Base-by-base conservation (phyloP, 53 echinoderm and acorn worm species). In the Henricia sp. region DNA sequence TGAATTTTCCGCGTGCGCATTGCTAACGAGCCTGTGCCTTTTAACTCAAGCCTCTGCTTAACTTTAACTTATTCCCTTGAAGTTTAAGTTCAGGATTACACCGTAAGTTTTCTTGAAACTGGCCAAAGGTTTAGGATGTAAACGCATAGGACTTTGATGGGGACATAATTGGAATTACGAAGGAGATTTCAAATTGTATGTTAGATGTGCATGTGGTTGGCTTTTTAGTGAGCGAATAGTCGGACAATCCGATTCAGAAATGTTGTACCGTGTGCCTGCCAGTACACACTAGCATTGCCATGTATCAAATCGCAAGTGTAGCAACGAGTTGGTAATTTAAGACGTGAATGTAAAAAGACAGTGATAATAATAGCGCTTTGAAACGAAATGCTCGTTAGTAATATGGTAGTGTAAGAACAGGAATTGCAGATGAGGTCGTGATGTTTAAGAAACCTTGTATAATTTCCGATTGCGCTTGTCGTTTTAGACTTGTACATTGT, bases 381-480 rank as follows among this genome's bases (percentile, higher is more conserved):
- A 30, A 73, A 52, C 12, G 24, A 73, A 62, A 50, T 35, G 62
- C 46, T 32, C 46, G 64, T 62, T 39, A 28, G 80, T 62, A 80
- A 64, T 80, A 40, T 63, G 44, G 46, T 30, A n/a, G 29, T 44
- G n/a, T 35, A 36, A 6, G 0, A 71, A 71, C 40, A 33, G 0
- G 12, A 63, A 58, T 23, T 28, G 80, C 78, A 41, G 56, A 37
- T 37, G 37, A 41, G 42, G 56, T 57, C 80, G 62, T 40, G n/a
- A n/a, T 80, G 80, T 80, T 78, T 34, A 78, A 80, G 28, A 80
- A 80, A 35, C 80, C 62, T 63, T 64, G 32, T 80, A 48, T 62
- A 63, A 80, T 48, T 80, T 57, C 35, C 32, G 64, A 63, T 64
- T 46, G 80, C 64, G 64, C 34, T 63, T 80, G 44, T 80, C 63